Evolutionary conservation across 2,113 vertebrate species (phyloP), one percentile per base, ranked within the genome.

Genomic region (Ctenomys sociabilis): DNA sequence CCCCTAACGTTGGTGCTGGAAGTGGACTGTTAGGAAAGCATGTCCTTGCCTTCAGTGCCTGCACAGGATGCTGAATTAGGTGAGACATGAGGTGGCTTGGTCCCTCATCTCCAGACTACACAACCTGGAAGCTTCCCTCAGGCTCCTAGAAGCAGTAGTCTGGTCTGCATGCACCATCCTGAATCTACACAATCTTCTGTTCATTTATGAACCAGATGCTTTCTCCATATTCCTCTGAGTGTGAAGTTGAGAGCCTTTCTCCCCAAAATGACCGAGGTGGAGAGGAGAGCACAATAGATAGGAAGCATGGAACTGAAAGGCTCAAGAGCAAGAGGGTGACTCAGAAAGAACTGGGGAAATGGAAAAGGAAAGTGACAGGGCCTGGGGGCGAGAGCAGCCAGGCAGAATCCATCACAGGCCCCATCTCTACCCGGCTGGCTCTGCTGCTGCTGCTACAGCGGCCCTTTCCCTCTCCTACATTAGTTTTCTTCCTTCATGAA

Each of bases 201-300:
- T 16, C 70, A 94, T 85, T 90, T 85, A 64, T n/a, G 24, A 96
- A 91, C 94, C 96, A 70, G 92, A 97, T 95, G 94, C 78, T 93
- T 97, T 97, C 88, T 88, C 93, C 92, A 97, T 96, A 95, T 85
- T 85, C 84, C 97, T 97, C 84, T 26, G 30, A 95, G 97, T 96
- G 91, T 92, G 94, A 97, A 35, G 77, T 75, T 7, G 52, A 83
- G 59, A 70, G 40, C 26, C 26, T 92, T 90, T 68, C 68, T 49
- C 22, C 43, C 43, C 81, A 49, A n/a, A 70, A 86, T 84, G 64
- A 82, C 52, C 70, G 37, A 88, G 77, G 30, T 30, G 49, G 21
- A 90, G 45, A 49, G 49, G 21, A 90, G 45, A 49, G 17, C 45
- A 66, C 45, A n/a, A 45, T 59, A 52, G 28, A 93, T 30, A 59